Evolutionary conservation across 1,140 invertebrate species (phyloP), one percentile per base, ranked within the genome.

Genomic region (Anastrepha ludens): DNA sequence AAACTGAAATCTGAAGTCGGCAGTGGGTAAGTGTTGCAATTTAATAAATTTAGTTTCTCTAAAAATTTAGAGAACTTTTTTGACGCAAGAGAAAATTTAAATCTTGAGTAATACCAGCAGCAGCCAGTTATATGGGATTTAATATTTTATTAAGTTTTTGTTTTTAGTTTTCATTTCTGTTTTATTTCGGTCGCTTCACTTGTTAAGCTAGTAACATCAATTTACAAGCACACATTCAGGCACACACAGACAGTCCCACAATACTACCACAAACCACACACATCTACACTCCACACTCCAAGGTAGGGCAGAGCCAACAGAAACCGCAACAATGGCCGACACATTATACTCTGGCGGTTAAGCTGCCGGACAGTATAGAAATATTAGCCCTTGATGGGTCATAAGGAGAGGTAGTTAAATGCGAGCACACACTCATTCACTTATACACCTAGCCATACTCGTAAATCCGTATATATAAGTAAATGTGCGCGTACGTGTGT

Each of bases 291-390:
- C 44, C 44, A 47, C 70, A 74, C 70, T 20, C 9, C 20, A 81
- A 55, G 15, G 47, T 4, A 81, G 44, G 47, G 13, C 39, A 44
- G 41, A 74, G 67, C 64, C 64, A 70, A 5, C 4, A 41, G 20
- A 55, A 81, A 81, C 74, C 74, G n/a, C 74, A 81, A 81, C 47
- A 81, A 81, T 55, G 47, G 74, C 74, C 74, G 74, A 81, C 74
- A 81, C 74, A 81, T 81, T 81, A 81, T 81, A 55, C 74, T 47
- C 17, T 81, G 47, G 17, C n/a, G 47, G 74, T 81, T 81, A n/a
- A 55, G 74, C n/a, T 55, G 74, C 74, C 17, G 74, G 47, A 50
- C 74, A 20, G n/a, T 15, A 41, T 29, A 50, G 44, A 81, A 55
- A 81, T 81, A 81, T 81, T 81, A 81, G 74, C 74, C 74, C 17